A percentile compares a stretch with the other conserved stretches of the same genome.
These are phyloP conservation scores for Cyrtorhinus lividipennis DNA, from an alignment of 1,140 invertebrate genomes.

Conservation along the genomic window DNA sequence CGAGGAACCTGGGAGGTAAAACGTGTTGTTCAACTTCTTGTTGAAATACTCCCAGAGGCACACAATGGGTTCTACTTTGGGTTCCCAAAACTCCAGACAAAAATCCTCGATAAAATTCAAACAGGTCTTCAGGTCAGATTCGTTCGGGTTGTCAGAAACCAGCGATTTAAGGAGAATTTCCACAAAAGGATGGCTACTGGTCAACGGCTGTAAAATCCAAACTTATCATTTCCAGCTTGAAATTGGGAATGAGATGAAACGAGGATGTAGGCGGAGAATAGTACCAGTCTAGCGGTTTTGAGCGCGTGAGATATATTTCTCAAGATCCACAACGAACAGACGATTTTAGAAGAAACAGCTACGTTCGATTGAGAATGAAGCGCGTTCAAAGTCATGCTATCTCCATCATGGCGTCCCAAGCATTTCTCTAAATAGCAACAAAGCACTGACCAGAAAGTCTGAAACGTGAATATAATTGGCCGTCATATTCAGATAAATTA, in stretches of 20 bases:
- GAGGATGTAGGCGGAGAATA: too few species aligned
- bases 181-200: conserved; percentile 23
- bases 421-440: too few species aligned
- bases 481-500: too few species aligned
- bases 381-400: too few species aligned
- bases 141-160: conserved; percentile 30
- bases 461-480: too few species aligned
- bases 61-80: conserved; percentile 30
- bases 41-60: conserved; percentile 35
- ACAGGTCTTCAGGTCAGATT: conserved; percentile 31
- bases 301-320: not conserved
- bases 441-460: too few species aligned
- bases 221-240: not conserved
- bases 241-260: too few species aligned
- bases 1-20: conserved; percentile 30
- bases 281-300: not conserved
- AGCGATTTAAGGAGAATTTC: conserved; percentile 31
- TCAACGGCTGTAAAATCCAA: conserved; percentile 17
- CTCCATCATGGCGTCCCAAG: too few species aligned
- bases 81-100: conserved; percentile 32
- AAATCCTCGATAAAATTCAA: conserved; percentile 31
- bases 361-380: too few species aligned
- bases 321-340: conserved; percentile 18
- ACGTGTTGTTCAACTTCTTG: conserved; percentile 32
- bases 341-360: not conserved